Evolutionary conservation across 2,797 vertebrate species (phyloP).

Genomic region (Loris lydekkerianus): DNA sequence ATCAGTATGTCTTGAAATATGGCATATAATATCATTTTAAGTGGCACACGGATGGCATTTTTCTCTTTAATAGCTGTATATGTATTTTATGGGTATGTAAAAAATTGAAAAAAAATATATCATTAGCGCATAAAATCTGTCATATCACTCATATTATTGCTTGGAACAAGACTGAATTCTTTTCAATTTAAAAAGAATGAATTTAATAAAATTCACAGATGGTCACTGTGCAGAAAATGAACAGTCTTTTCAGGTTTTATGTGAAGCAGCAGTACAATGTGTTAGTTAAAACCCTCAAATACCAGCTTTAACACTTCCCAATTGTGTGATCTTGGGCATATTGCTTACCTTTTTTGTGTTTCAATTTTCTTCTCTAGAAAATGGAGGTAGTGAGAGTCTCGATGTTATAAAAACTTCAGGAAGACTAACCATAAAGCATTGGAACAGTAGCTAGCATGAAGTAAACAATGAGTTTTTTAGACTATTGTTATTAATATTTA

Average conservation of each 20-base stretch:
- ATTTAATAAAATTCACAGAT: slow-evolving; percentile 49
- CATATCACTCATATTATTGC: background rate
- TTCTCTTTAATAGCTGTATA: slow-evolving; percentile 28
- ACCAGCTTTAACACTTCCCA: background rate
- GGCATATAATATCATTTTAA: background rate
- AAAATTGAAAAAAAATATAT: slow-evolving; percentile 11
- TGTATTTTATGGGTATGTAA: background rate
- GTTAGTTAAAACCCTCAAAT: slow-evolving; percentile 38
- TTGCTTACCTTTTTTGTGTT: background rate
- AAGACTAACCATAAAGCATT: background rate
- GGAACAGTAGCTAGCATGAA: background rate
- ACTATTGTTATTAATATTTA: background rate
- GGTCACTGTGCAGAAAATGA: background rate
- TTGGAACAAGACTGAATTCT: slow-evolving; percentile 7
- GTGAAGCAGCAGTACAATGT: background rate
- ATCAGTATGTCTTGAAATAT: background rate
- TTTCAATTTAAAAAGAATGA: slow-evolving; percentile 9
- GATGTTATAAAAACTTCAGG: background rate
- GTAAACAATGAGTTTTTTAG: background rate
- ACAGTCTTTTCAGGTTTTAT: background rate
- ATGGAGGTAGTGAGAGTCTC: background rate
- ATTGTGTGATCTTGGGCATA: background rate
- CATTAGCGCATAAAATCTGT: background rate
- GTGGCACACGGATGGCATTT: background rate
- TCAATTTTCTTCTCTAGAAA: background rate